phyloP scores from a whole-genome alignment of 2,113 vertebrate species.

The Oncorhynchus masou region DNA sequence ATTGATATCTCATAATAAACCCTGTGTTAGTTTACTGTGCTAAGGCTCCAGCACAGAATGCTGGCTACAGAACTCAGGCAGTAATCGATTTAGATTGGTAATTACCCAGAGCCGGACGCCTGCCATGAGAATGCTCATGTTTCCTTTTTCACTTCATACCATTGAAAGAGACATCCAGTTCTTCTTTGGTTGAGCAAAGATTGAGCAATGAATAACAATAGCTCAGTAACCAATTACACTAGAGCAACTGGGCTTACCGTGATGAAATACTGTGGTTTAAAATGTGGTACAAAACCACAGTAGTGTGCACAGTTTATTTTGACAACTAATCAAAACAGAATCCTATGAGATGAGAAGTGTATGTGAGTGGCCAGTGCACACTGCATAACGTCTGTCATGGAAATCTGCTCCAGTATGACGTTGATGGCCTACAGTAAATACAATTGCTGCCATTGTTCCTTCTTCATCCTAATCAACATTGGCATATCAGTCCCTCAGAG shows the following conservation, averaged over 20 bases:
- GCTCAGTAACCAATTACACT: background rate
- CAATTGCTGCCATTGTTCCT: background rate
- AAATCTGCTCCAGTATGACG: background rate
- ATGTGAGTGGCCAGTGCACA: background rate
- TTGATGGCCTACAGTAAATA: background rate
- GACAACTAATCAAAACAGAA: constrained; percentile 10
- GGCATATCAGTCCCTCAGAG: background rate
- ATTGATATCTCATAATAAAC: constrained; percentile 19
- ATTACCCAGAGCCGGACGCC: background rate
- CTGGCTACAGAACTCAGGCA: background rate
- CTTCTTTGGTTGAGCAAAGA: background rate
- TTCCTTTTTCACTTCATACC: constrained; percentile 37
- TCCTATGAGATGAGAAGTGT: constrained; percentile 7
- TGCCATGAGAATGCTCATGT: constrained; percentile 30
- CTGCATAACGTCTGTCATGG: background rate
- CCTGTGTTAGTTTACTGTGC: constrained; percentile 34
- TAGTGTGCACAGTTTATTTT: constrained; percentile 1
- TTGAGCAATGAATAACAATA: constrained; percentile 8
- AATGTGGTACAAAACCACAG: constrained; percentile 3
- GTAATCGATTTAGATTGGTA: constrained; percentile 33
- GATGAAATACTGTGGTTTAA: constrained; percentile 16
- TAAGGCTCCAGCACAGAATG: background rate
- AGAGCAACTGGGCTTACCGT: background rate
- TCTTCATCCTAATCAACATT: background rate
- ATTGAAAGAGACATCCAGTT: constrained; percentile 1